Percentiles rank a stretch among this genome's conserved stretches.
phyloP scores from a whole-genome alignment of 2,888 invertebrate genomes.

The Eilema caniola region DNA sequence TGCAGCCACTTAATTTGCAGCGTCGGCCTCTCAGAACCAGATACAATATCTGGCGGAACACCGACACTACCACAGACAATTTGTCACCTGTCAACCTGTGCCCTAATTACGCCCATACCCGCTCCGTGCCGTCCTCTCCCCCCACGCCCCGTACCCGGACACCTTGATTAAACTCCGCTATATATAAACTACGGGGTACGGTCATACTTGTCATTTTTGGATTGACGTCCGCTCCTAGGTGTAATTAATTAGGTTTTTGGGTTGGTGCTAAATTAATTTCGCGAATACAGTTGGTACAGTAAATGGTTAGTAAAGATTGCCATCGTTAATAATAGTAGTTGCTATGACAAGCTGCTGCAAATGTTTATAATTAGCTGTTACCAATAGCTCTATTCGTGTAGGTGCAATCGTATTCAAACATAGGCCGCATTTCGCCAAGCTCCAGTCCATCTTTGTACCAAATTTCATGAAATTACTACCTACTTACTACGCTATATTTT shows the following conservation, averaged over 20 bases:
- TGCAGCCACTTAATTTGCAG: conserved; percentile 42
- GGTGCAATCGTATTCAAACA: no score
- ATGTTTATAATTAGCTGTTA: no score
- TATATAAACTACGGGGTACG: conserved; percentile 67
- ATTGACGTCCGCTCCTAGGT: conserved; percentile 56
- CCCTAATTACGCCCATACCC: conserved; percentile 71
- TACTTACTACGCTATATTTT: no score
- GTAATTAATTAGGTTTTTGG: conserved; percentile 44
- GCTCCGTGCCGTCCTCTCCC: conserved; percentile 30
- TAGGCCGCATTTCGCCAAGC: no score
- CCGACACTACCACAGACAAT: conserved; percentile 64
- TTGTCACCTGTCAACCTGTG: conserved; percentile 82
- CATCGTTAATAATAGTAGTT: neutral
- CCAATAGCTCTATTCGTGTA: no score
- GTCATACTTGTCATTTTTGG: conserved; percentile 63
- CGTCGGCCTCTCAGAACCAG: conserved; percentile 48
- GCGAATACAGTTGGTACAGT: no score
- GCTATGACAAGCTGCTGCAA: no score
- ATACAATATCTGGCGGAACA: conserved; percentile 60
- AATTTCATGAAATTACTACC: neutral
- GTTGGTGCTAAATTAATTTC: conserved; percentile 24
- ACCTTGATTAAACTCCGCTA: conserved; percentile 81
- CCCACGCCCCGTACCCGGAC: conserved; percentile 52
- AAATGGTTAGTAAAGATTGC: conserved; percentile 1
- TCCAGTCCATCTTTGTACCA: neutral